phyloP scores from a whole-genome alignment of 2,113 vertebrate genomes.

The Chroicocephalus ridibundus region DNA sequence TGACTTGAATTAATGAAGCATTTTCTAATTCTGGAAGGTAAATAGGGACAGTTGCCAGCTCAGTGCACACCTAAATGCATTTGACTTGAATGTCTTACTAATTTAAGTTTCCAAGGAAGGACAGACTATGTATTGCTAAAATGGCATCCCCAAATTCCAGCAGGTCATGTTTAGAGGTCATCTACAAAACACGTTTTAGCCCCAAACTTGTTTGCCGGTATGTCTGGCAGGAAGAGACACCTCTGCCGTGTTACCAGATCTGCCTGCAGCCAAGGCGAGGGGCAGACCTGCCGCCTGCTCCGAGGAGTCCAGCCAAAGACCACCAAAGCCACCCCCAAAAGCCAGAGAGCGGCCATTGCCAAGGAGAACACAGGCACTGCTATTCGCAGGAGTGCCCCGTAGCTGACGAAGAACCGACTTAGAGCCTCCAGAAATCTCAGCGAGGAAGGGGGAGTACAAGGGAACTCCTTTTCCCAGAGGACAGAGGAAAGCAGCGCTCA shows the following conservation, averaged over 20 bases:
- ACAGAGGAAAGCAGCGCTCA: background rate
- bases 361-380: rapidly evolving
- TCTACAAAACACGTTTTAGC: background rate
- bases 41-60: slow-evolving; percentile 32
- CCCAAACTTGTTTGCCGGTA: rapidly evolving
- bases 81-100: background rate
- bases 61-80: background rate
- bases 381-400: background rate
- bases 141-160: background rate
- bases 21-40: slow-evolving; percentile 47
- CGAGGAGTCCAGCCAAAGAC: rapidly evolving
- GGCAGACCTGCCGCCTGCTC: rapidly evolving
- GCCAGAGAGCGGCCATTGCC: rapidly evolving
- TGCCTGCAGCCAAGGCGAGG: background rate
- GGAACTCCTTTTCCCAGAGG: background rate
- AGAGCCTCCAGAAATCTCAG: background rate
- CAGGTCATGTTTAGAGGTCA: background rate
- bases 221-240: background rate
- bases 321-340: background rate
- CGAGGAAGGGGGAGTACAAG: rapidly evolving
- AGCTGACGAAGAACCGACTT: rapidly evolving
- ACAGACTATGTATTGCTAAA: background rate
- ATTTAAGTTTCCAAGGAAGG: background rate
- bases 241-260: rapidly evolving
- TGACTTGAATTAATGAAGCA: slow-evolving; percentile 20